These are phyloP conservation scores for Gobionotothen gibberifrons DNA, from an alignment of 2,797 vertebrate genomes.

Conservation along the genomic window DNA sequence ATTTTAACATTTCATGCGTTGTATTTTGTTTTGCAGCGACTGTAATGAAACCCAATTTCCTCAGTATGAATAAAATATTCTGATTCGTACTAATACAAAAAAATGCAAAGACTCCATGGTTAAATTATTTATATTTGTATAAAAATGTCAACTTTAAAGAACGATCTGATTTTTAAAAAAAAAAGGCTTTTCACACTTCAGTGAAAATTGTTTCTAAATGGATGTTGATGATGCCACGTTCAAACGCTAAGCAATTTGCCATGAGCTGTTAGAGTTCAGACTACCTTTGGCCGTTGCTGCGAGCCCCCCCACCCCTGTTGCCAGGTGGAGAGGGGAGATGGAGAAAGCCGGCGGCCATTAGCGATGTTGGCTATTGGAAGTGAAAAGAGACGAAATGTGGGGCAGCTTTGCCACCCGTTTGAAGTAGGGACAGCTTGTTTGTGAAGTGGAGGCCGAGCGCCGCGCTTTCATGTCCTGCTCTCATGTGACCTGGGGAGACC, in stretches of 20 bases:
- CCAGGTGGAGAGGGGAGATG: constrained; percentile 71
- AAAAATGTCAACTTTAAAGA: too few species aligned
- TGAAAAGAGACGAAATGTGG: constrained; percentile 73
- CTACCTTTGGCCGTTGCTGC: constrained; percentile 68
- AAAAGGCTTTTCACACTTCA: background rate
- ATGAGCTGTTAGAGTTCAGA: constrained; percentile 62
- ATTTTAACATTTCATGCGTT: too few species aligned
- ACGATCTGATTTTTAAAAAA: too few species aligned
- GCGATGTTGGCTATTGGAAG: constrained; percentile 67
- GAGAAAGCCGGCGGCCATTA: constrained; percentile 73
- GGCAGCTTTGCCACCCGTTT: constrained; percentile 72
- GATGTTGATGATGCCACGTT: constrained; percentile 8
- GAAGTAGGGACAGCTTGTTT: constrained; percentile 79
- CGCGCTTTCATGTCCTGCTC: constrained; percentile 75
- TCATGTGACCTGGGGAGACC: constrained; percentile 71
- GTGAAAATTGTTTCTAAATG: background rate
- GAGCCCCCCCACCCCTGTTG: constrained; percentile 40
- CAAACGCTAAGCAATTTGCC: constrained; percentile 20
- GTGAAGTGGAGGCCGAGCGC: constrained; percentile 73
- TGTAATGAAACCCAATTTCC: too few species aligned
- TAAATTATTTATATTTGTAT: too few species aligned
- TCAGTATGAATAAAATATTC: too few species aligned
- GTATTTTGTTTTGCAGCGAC: too few species aligned
- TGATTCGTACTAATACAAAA: too few species aligned
- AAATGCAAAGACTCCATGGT: too few species aligned